Percentiles rank a stretch among this genome's conserved stretches.
Evolutionary conservation across 2,888 invertebrate species (phyloP).

Genomic region (Macrophya annulata): DNA sequence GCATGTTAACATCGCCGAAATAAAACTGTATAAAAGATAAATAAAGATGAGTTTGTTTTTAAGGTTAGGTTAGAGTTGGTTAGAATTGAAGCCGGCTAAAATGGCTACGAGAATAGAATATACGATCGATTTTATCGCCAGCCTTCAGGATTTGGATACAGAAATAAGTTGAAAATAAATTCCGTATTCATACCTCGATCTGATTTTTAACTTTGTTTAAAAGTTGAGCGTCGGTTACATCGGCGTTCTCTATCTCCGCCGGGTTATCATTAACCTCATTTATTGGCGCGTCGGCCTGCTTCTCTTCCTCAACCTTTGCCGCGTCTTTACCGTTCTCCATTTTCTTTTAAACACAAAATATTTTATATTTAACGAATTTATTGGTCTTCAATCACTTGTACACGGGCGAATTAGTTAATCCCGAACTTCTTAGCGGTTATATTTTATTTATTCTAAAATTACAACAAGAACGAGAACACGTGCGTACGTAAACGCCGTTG

Average conservation of each 20-base stretch:
- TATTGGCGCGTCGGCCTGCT: slow-evolving; percentile 53
- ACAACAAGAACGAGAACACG: slow-evolving; percentile 26
- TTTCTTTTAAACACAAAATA: slow-evolving; percentile 18
- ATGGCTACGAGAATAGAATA: neutral
- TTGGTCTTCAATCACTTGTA: neutral
- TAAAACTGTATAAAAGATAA: slow-evolving; percentile 81
- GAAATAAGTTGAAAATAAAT: neutral
- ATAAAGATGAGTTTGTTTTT: neutral
- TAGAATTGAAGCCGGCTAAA: neutral
- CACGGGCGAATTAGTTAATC: neutral
- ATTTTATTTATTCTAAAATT: neutral
- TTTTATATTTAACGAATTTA: neutral
- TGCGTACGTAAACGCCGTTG: neutral
- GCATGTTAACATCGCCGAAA: slow-evolving; percentile 96
- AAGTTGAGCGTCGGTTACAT: slow-evolving; percentile 65
- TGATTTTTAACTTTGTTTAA: slow-evolving; percentile 70
- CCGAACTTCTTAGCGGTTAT: neutral
- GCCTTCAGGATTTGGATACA: too few relatives aligned
- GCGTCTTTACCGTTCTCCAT: slow-evolving; percentile 70
- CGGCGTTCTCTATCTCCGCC: slow-evolving; percentile 46
- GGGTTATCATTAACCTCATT: slow-evolving; percentile 62
- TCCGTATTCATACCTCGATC: slow-evolving; percentile 69
- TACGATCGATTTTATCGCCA: neutral
- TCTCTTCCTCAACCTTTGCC: slow-evolving; percentile 45
- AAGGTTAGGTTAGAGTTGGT: slow-evolving; percentile 1